Evolutionary conservation across 2,113 vertebrate species (phyloP), one percentile per base, ranked within the genome.

Genomic region (Myocastor coypus): DNA sequence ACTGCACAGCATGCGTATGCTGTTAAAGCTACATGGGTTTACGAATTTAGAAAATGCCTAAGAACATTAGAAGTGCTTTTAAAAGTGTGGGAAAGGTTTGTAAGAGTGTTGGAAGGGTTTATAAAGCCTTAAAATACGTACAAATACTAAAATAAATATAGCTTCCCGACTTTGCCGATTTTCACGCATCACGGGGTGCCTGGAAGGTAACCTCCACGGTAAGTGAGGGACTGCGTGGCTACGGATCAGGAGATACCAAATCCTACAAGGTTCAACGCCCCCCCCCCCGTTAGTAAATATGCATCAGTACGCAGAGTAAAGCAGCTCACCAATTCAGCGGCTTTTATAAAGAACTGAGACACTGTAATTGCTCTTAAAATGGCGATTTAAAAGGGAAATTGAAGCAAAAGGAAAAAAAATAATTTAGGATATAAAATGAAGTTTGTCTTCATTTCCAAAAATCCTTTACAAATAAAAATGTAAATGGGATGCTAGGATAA

Each of bases 381-480:
- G 17, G 8, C n/a, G 16, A 89, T 52, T 91, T 94, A 83, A 87
- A 89, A 87, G 42, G 13, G 34, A 93, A 77, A 73, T 83, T 83
- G 46, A 63, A 40, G 50, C 22, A 71, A 87, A 95, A 87, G 28
- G 12, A 81, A 59, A 83, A 83, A 63, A 92, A 92, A 84, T 26
- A 64, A 80, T 81, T 90, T 59, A 83, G 89, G 87, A 85, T 42
- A 17, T 7, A 77, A 78, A 80, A 55, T 34, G 4, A 77, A 61
- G 3, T 68, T 91, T 92, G 28, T 95, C 32, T 87, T 92, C 24
- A 50, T 80, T 92, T 83, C 13, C 80, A 90, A 87, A 91, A 80
- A 69, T 50, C 2, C 3, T 83, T 80, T 94, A 89, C n/a, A 93
- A 86, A 94, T 68, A 91, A 96, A 96, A 94, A 69, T 83, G 30